Evolutionary conservation across 2,797 vertebrate species (phyloP), one percentile per base, ranked within the genome.

Genomic region (Lepilemur septentrionalis): DNA sequence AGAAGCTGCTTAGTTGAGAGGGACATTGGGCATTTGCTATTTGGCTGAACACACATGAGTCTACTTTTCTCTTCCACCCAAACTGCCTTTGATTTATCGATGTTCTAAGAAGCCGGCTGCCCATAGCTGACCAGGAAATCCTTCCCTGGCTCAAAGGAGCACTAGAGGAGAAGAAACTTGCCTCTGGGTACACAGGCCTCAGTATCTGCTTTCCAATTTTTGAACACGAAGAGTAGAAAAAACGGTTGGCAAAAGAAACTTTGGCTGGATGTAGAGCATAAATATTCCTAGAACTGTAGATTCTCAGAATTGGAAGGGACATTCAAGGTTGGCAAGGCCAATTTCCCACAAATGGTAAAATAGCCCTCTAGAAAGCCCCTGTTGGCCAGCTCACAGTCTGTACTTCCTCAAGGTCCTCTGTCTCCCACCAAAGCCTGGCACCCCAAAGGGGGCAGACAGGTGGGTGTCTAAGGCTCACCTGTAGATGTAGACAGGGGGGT

Each of bases 41-140:
- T 55, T 88, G 83, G 35, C 81, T 35, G 57, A 96, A 91, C 50
- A 65, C 17, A 82, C 61, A 84, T 52, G 76, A 46, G 41, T 80
- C 80, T 18, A 43, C 10, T 87, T 90, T 82, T 83, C 72, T 93
- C 72, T 69, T 90, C 50, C 10, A 65, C 46, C 41, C 73, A 81
- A 95, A 91, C 30, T 48, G 30, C 22, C 72, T 96, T 89, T 85
- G 80, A 91, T 89, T 78, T 91, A 69, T 41, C 50, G 46, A 76
- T 92, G 89, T 32, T 87, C 65, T 78, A 52, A 93, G 84, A 85
- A 95, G 35, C n/a, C 7, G 0, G 38, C 55, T 67, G 46, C 15
- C 80, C 52, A 1, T 80, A 69, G 35, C 50, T 67, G 75, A 79
- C 79, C 46, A 87, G 61, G 17, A 84, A 89, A 90, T 87, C 70